Evolutionary conservation across 1,140 invertebrate species (phyloP).

Genomic region (Pogonomyrmex barbatus): DNA sequence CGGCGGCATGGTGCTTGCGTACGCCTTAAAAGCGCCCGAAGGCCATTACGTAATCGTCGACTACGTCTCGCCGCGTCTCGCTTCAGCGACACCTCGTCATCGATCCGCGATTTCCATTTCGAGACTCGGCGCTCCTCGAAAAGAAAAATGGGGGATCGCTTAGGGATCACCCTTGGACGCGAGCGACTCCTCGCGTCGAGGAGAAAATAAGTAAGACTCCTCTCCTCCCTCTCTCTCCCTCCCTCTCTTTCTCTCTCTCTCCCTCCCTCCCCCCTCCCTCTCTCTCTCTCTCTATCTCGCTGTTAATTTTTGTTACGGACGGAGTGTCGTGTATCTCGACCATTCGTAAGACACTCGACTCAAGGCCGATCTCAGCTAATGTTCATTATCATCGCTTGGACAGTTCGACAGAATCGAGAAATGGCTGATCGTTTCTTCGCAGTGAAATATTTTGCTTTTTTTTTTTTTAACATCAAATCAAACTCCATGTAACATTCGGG

Average conservation of each 20-base stretch:
- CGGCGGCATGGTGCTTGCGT: constrained; percentile 54
- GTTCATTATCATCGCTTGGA: not conserved
- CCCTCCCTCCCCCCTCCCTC: too few species aligned
- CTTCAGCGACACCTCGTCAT: constrained; percentile 41
- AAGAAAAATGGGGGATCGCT: not conserved
- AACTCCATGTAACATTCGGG: not conserved
- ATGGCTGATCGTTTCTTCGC: not conserved
- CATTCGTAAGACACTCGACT: not conserved
- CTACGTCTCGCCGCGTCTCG: constrained; percentile 25
- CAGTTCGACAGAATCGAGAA: not conserved
- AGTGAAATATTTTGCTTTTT: not conserved
- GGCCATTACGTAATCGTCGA: constrained; percentile 61
- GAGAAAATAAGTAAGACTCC: not conserved
- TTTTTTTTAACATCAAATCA: not conserved
- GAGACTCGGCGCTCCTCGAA: not conserved
- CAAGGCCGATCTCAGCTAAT: not conserved
- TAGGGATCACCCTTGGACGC: not conserved
- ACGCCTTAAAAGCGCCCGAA: constrained; percentile 66
- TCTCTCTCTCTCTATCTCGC: too few species aligned
- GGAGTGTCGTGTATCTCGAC: not conserved
- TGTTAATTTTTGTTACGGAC: not conserved
- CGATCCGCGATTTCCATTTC: constrained; percentile 50
- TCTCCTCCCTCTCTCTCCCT: too few species aligned
- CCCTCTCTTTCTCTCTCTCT: too few species aligned
- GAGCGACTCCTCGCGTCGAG: not conserved